Evolutionary conservation across 2,113 vertebrate genomes (phyloP).

Genomic region (Gulo gulo): DNA sequence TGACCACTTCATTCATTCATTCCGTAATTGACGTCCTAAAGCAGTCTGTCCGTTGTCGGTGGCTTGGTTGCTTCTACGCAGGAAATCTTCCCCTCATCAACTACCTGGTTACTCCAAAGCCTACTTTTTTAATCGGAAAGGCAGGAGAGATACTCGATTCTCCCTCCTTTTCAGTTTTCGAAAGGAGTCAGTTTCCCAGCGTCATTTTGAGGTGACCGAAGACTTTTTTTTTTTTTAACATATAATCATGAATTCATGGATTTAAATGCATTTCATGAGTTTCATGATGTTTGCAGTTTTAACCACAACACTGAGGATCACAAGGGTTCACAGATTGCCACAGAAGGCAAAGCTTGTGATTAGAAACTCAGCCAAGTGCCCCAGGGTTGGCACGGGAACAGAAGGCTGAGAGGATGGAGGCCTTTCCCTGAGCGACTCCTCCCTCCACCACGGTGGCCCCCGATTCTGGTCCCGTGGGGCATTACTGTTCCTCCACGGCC

Average conservation of each 20-base stretch:
- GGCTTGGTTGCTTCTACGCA: not conserved
- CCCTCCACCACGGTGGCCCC: too few relatives aligned
- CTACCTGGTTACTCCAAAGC: not conserved
- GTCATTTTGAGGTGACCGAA: not conserved
- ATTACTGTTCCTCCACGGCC: not conserved
- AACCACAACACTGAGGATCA: not conserved
- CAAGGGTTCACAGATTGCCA: not conserved
- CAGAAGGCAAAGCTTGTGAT: not conserved
- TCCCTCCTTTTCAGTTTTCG: not conserved
- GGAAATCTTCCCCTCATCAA: too few relatives aligned
- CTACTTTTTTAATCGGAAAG: not conserved
- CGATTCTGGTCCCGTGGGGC: not conserved
- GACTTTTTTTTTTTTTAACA: not conserved
- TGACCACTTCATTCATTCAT: too few relatives aligned
- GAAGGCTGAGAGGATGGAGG: not conserved
- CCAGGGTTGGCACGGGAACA: not conserved
- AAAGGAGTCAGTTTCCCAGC: not conserved
- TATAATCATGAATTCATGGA: not conserved
- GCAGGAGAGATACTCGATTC: not conserved
- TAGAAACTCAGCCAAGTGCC: not conserved
- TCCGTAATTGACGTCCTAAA: accelerated
- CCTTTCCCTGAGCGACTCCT: not conserved
- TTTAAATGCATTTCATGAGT: not conserved
- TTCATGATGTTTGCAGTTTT: accelerated
- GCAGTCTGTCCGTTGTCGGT: accelerated